phyloP scores from a whole-genome alignment of 2,113 vertebrate species.

The Pardalotus punctatus region DNA sequence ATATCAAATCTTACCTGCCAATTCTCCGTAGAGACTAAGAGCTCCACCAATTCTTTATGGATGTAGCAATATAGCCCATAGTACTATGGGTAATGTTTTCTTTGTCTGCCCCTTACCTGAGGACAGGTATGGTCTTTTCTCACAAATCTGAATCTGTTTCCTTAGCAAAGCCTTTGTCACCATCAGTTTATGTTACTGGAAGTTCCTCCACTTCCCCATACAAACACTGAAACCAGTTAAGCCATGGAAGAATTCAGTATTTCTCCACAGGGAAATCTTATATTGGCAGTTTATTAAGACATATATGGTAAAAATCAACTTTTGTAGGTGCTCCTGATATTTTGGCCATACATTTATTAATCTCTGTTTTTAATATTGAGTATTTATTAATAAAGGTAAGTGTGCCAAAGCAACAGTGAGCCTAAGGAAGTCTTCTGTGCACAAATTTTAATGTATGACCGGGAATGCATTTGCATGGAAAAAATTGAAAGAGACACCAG shows the following conservation, averaged over 20 bases:
- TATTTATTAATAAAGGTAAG: not conserved
- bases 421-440: not conserved
- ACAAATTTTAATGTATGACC: constrained; percentile 16
- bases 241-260: not conserved
- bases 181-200: not conserved
- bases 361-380: not conserved
- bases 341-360: not conserved
- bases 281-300: not conserved
- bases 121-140: not conserved
- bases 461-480: constrained; percentile 33
- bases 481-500: constrained; percentile 46
- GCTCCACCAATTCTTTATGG: not conserved
- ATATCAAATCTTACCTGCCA: not conserved
- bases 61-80: not conserved
- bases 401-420: not conserved
- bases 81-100: not conserved
- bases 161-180: not conserved
- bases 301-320: not conserved
- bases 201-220: not conserved
- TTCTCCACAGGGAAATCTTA: not conserved
- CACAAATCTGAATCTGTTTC: not conserved
- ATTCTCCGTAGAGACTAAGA: not conserved
- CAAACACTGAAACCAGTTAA: not conserved
- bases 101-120: not conserved
- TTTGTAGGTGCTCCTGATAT: not conserved